Percentiles rank a stretch among this genome's conserved stretches.
Evolutionary conservation across 2,888 invertebrate species (phyloP).

Genomic region (Platynereis dumerilii): DNA sequence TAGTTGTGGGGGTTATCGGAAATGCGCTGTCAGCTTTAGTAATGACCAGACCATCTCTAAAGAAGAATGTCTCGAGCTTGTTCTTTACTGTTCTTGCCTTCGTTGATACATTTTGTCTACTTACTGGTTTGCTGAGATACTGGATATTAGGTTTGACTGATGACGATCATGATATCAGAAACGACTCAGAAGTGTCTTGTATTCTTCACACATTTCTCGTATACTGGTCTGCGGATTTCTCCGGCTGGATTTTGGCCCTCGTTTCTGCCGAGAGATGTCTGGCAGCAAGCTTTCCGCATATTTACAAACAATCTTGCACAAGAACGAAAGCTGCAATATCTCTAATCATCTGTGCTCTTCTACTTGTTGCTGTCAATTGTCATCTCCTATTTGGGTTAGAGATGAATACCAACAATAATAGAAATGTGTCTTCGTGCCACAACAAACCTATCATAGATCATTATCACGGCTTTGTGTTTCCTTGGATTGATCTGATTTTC

Average conservation of each 20-base stretch:
- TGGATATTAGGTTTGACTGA: neutral
- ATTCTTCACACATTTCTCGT: neutral
- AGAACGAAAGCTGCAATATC: neutral
- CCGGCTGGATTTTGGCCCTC: neutral
- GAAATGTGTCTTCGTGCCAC: neutral
- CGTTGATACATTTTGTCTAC: slow-evolving; percentile 1
- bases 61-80: neutral
- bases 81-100: slow-evolving; percentile 6
- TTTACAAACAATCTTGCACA: neutral
- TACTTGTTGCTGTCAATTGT: neutral
- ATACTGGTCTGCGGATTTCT: neutral
- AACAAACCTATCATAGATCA: neutral
- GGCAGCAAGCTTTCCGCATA: neutral
- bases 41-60: slow-evolving; percentile 1
- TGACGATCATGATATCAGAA: neutral
- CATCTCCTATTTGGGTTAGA: neutral
- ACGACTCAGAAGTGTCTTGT: neutral
- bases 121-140: slow-evolving; percentile 3
- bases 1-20: neutral
- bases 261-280: neutral
- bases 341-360: neutral
- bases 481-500: slow-evolving; percentile 1
- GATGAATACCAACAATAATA: neutral
- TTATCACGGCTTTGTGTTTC: neutral
- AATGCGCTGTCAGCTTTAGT: slow-evolving; percentile 1